Percentiles rank a stretch among this genome's conserved stretches.
Evolutionary conservation across 1,140 invertebrate species (phyloP).

Genomic region (Euwallacea similis): DNA sequence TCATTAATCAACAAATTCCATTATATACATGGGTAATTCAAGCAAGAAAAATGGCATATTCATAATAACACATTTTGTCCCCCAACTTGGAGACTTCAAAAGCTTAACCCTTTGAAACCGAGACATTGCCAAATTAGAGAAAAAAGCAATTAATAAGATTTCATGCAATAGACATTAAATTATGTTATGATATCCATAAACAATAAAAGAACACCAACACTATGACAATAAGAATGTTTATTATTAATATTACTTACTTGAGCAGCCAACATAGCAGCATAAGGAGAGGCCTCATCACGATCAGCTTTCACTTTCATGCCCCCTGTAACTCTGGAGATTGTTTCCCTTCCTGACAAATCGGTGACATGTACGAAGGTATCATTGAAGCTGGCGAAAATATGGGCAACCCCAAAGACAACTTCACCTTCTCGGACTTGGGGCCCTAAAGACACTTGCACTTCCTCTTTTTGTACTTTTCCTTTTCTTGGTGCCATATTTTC

Average conservation of each 20-base stretch:
- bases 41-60: not conserved
- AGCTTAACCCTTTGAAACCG: no score
- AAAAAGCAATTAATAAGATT: no score
- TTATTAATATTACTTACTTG: conserved; percentile 65
- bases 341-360: conserved; percentile 98
- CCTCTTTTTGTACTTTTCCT: conserved; percentile 94
- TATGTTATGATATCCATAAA: no score
- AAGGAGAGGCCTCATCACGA: conserved; percentile 98
- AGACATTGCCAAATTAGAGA: no score
- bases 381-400: conserved; percentile 99
- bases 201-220: no score
- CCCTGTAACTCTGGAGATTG: conserved; percentile 96
- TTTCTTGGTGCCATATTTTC: conserved; percentile 91
- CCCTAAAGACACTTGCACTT: conserved; percentile 94
- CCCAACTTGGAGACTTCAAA: no score
- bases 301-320: conserved; percentile 99
- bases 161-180: no score
- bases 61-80: no score
- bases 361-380: conserved; percentile 99
- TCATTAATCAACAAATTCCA: not conserved
- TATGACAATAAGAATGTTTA: not conserved
- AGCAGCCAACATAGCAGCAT: conserved; percentile 99
- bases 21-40: not conserved
- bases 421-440: conserved; percentile 97
- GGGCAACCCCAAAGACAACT: conserved; percentile 97